Conservation (phyloP, 1,140 invertebrate genomes). For the Danaus melanippus region DNA sequence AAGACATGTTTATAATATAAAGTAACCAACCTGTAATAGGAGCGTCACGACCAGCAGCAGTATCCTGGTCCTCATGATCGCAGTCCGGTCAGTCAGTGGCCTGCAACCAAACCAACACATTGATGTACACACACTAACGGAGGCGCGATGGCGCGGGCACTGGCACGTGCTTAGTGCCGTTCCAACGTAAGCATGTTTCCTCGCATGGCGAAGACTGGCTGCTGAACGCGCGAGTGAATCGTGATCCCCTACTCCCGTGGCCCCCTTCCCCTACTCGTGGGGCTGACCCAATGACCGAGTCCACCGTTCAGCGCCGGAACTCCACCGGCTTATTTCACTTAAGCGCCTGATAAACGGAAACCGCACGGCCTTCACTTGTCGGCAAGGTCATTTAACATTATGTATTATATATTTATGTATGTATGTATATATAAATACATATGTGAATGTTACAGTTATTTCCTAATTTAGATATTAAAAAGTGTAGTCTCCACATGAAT, state of each 20-base stretch:
- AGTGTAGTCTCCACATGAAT: too few species aligned
- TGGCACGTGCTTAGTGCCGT: conserved; percentile 32
- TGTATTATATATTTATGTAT: too few species aligned
- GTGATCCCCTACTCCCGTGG: conserved; percentile 15
- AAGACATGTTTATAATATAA: conserved; percentile 6
- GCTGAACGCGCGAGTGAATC: conserved; percentile 16
- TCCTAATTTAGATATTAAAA: too few species aligned
- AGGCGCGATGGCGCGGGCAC: conserved; percentile 35
- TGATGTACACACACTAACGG: conserved; percentile 35
- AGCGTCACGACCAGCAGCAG: conserved; percentile 55
- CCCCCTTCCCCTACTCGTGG: conserved; percentile 22
- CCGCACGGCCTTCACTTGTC: conserved; percentile 55
- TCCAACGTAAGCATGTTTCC: conserved; percentile 18
- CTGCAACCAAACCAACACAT: conserved; percentile 59
- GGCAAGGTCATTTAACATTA: conserved; percentile 41
- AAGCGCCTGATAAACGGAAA: conserved; percentile 51
- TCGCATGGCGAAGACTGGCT: conserved; percentile 30
- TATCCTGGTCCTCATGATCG: conserved; percentile 61
- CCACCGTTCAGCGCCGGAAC: conserved; percentile 53
- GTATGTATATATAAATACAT: too few species aligned
- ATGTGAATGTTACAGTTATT: too few species aligned
- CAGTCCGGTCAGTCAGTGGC: conserved; percentile 50
- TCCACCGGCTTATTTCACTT: conserved; percentile 55
- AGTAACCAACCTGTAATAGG: conserved; percentile 52
- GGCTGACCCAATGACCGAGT: conserved; percentile 65